A percentile compares a stretch with the other conserved stretches of the same genome.
phyloP scores from a whole-genome alignment of 1,140 invertebrate genomes.

The Aphis craccivora region DNA sequence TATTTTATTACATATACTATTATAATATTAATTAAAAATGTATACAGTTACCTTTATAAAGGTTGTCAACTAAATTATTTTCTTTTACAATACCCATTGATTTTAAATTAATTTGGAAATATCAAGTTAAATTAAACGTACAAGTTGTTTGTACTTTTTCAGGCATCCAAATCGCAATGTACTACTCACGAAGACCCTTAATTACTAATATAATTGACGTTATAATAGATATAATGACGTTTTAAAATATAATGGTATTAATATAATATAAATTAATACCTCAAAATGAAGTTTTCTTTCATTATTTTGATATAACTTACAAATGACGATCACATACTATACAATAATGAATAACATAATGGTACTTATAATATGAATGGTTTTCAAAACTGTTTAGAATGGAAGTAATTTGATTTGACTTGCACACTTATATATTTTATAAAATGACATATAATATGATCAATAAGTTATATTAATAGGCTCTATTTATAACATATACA shows the following conservation, averaged over 20 bases:
- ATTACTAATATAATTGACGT: neutral
- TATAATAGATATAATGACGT: neutral
- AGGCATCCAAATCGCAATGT: neutral
- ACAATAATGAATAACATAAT: neutral
- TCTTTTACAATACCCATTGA: slow-evolving; percentile 1
- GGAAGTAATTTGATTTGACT: neutral
- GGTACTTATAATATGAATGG: neutral
- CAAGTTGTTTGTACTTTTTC: slow-evolving; percentile 22
- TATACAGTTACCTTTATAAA: too few species aligned
- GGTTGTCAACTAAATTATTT: neutral
- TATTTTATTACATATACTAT: neutral
- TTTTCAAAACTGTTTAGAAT: neutral
- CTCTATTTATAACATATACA: neutral
- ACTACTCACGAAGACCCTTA: neutral
- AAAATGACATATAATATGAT: neutral
- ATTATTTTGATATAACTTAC: neutral
- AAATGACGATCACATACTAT: neutral
- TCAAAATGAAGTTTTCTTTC: neutral
- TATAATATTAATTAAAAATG: neutral
- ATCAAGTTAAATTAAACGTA: slow-evolving; percentile 9
- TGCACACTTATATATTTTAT: neutral
- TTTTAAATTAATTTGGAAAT: slow-evolving; percentile 21
- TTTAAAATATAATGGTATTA: neutral
- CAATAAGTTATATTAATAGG: too few species aligned
- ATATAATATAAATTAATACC: slow-evolving; percentile 6